Evolutionary conservation across 2,888 invertebrate species (phyloP).

Genomic region (Drosophila mayaguana): DNA sequence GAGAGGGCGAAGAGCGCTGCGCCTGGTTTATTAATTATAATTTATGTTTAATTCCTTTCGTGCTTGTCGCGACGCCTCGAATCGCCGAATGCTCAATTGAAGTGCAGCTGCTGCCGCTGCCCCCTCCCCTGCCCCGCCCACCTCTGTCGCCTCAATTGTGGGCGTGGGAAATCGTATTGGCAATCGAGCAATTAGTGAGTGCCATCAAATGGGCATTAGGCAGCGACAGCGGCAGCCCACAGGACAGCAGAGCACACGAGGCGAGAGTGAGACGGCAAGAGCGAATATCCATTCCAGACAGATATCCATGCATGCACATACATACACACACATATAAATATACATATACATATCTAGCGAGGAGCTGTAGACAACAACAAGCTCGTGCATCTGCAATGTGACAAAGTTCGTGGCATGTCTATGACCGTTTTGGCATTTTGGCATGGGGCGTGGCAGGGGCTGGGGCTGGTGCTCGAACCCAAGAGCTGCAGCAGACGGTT

Average conservation of each 20-base stretch:
- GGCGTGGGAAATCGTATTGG: conserved; percentile 68
- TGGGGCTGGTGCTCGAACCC: background rate
- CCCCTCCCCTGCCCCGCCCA: conserved; percentile 3
- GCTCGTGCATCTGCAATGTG: conserved; percentile 55
- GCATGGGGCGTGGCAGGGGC: background rate
- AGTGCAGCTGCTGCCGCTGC: conserved; percentile 10
- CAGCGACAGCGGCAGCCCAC: conserved; percentile 27
- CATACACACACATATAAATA: background rate
- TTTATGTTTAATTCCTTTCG: conserved; percentile 65
- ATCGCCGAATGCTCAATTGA: conserved; percentile 47
- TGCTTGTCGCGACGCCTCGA: conserved; percentile 57
- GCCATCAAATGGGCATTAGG: conserved; percentile 78
- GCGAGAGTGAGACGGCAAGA: conserved; percentile 11
- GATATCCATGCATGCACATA: background rate
- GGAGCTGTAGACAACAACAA: conserved; percentile 12
- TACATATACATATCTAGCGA: background rate
- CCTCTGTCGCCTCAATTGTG: conserved; percentile 14
- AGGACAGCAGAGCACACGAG: conserved; percentile 14
- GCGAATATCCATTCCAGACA: conserved; percentile 27
- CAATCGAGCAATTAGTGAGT: conserved; percentile 77
- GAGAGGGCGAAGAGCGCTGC: conserved; percentile 2
- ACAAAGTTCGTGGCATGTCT: conserved; percentile 69
- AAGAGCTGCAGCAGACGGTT: conserved; percentile 8
- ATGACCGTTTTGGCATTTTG: conserved; percentile 62
- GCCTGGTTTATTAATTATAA: conserved; percentile 73